Conservation (phyloP, 2,888 invertebrate species). For the Drosophila nr. perissopoda region DNA sequence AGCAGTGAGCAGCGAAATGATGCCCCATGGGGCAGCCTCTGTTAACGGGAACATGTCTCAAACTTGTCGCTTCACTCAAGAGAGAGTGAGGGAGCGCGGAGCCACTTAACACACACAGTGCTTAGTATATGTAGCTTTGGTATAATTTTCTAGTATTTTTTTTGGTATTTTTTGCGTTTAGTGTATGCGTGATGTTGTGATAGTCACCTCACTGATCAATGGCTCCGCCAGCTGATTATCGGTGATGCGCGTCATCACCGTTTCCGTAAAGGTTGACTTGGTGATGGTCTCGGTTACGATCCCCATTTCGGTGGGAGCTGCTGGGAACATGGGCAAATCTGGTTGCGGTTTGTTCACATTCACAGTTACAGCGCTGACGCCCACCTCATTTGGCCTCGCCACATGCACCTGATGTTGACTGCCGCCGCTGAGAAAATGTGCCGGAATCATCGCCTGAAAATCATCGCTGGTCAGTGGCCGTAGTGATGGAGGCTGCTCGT, state of each 20-base stretch:
- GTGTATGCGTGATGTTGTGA: constrained; percentile 82
- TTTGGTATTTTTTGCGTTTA: constrained; percentile 59
- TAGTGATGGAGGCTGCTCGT: constrained; percentile 85
- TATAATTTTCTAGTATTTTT: constrained; percentile 39
- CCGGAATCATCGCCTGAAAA: constrained; percentile 97
- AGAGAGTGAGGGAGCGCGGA: constrained; percentile 15
- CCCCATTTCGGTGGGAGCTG: constrained; percentile 93
- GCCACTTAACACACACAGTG: constrained; percentile 50
- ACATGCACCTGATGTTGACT: constrained; percentile 87
- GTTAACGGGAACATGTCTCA: constrained; percentile 30
- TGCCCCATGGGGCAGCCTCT: constrained; percentile 23
- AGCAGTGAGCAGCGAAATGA: constrained; percentile 33
- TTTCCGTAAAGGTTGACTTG: constrained; percentile 97
- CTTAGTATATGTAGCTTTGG: constrained; percentile 30
- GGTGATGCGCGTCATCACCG: constrained; percentile 96
- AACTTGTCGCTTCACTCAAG: constrained; percentile 12
- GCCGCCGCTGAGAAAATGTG: constrained; percentile 95
- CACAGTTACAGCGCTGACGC: constrained; percentile 89
- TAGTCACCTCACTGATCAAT: constrained; percentile 94
- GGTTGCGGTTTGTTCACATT: constrained; percentile 92
- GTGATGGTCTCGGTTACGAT: constrained; percentile 97
- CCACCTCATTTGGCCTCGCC: constrained; percentile 84
- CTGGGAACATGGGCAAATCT: constrained; percentile 90
- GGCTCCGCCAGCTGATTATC: constrained; percentile 95
- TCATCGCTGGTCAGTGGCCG: constrained; percentile 96